Conservation (phyloP, 2,113 vertebrate genomes). For the Dromas ardeola region DNA sequence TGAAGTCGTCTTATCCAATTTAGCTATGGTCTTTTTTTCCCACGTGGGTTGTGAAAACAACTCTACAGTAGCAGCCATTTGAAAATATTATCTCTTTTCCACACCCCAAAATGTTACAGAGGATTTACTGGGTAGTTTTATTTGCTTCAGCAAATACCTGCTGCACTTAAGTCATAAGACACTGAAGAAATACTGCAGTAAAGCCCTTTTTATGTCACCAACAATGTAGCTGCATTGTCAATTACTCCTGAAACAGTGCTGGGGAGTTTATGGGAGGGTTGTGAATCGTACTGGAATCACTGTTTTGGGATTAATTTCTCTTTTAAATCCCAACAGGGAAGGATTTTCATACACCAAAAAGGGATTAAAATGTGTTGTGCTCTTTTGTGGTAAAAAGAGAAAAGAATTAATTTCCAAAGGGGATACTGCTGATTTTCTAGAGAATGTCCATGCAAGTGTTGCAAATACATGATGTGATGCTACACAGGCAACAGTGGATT, state of each 20-base stretch:
- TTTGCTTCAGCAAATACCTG: constrained; percentile 50
- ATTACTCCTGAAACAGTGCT: constrained; percentile 17
- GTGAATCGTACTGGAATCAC: background rate
- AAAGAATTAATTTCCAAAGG: constrained; percentile 10
- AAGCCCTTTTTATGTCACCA: constrained; percentile 31
- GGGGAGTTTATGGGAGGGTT: background rate
- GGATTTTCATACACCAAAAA: background rate
- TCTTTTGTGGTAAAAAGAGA: background rate
- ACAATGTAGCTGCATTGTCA: constrained; percentile 18
- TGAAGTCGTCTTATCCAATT: background rate
- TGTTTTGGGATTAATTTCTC: constrained; percentile 32
- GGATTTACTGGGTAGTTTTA: constrained; percentile 50
- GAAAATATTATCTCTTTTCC: constrained; percentile 42
- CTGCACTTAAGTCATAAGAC: constrained; percentile 30
- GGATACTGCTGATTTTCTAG: constrained; percentile 2
- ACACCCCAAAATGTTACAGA: background rate
- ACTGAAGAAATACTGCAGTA: constrained; percentile 33
- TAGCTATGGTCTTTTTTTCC: constrained; percentile 16
- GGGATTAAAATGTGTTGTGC: background rate
- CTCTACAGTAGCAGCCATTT: background rate
- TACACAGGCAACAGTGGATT: background rate
- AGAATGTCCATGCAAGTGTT: background rate
- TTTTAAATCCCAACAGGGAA: constrained; percentile 25
- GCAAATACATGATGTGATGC: background rate
- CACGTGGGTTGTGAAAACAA: constrained; percentile 17